phyloP scores from a whole-genome alignment of 2,113 vertebrate genomes.

The Murina feae region DNA sequence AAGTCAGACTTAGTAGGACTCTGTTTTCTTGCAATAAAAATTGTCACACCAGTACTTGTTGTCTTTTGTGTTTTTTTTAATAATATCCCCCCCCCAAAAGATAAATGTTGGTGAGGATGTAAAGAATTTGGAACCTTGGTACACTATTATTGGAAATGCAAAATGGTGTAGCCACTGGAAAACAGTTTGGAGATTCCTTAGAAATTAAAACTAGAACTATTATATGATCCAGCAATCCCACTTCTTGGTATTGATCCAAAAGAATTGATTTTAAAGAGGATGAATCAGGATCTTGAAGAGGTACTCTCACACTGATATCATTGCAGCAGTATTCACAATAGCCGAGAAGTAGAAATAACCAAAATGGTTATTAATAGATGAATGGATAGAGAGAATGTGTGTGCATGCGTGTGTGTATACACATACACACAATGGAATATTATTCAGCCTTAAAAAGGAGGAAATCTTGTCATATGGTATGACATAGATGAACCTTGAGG shows the following conservation, averaged over 20 bases:
- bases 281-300: neutral
- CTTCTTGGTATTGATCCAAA: neutral
- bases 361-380: neutral
- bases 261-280: neutral
- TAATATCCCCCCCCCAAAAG: neutral
- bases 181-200: neutral
- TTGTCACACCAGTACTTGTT: neutral
- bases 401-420: too few relatives aligned
- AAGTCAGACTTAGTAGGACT: neutral
- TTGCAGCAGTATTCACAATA: neutral
- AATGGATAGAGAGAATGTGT: neutral
- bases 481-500: neutral
- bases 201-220: neutral
- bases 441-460: neutral
- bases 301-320: neutral
- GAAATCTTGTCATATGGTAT: neutral
- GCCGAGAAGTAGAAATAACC: neutral
- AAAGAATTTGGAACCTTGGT: neutral
- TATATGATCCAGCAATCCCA: neutral
- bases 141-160: neutral
- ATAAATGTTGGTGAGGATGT: neutral
- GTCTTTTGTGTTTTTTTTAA: neutral
- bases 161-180: neutral
- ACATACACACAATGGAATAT: neutral
- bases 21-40: neutral